Base-by-base conservation (phyloP, 2,888 invertebrate genomes). In the Alcis repandata region DNA sequence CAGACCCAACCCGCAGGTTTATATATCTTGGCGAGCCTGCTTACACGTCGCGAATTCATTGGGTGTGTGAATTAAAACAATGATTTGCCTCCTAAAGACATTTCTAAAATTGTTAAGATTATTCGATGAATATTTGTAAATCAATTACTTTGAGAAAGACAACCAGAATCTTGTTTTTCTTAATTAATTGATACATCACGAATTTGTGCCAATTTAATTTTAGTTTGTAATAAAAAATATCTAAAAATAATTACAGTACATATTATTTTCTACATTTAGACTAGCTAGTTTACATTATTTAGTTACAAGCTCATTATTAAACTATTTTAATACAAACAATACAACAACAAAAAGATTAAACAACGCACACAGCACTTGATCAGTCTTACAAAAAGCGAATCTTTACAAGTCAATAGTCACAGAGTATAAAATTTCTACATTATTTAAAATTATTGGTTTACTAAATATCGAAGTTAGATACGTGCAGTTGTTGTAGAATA, bases 401-500 rank as follows among this genome's bases (percentile, higher is more conserved):
- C 32, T 17, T 32, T 32, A 15, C 72, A 72, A 64, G 67, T 41
- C 20, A 17, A 45, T 40, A 63, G 40, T 54, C 43, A 53, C 46
- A 61, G 32, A 36, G 40, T 43, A 56, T 13, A n/a, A n/a, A 22
- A 20, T 22, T 22, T n/a, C 3, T 15, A 17, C 11, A 22, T 46
- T 20, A n/a, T 22, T 11, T 20, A 17, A 41, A 20, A 13, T 10
- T 4, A 27, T 6, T 27, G 27, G 27, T 27, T 27, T 4, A 22
- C 87, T 88, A 95, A 67, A 95, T 91, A 72, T 96, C 96, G 87
- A 96, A 97, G 86, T 95, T 97, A 27, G 97, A 97, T 69, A 98
- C 95, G 79, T 97, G 95, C 67, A 97, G 94, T 80, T 97, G 96
- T 79, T 97, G 96, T 77, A 97, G 89, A 76, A 96, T 96, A 86